Conservation (phyloP, 2,113 vertebrate species). For the Calidris pygmaea region DNA sequence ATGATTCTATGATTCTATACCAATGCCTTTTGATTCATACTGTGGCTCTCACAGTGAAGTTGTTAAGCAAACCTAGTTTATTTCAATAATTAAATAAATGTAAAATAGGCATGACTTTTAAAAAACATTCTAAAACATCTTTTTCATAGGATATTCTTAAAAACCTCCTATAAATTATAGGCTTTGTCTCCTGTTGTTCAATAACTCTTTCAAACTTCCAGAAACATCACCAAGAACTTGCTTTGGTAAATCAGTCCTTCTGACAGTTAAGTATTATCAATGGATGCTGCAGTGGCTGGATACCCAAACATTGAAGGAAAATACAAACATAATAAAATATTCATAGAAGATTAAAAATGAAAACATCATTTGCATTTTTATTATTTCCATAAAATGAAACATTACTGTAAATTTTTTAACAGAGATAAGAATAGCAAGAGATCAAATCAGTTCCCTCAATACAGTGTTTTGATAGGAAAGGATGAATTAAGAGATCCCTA, state of each 20-base stretch:
- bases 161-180: background rate
- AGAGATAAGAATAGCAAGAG: background rate
- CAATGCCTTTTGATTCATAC: background rate
- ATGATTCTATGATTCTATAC: no score
- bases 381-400: background rate
- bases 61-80: background rate
- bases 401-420: background rate
- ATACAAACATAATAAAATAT: background rate
- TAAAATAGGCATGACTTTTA: background rate
- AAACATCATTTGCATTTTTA: background rate
- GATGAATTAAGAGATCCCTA: background rate
- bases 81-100: background rate
- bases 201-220: background rate
- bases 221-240: background rate
- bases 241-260: background rate
- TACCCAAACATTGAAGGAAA: background rate
- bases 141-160: background rate
- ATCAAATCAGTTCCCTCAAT: background rate
- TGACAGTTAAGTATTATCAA: background rate
- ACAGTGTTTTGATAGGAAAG: background rate
- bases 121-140: background rate
- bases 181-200: background rate
- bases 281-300: background rate
- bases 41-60: background rate
- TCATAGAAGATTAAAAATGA: background rate